Evolutionary conservation across 2,888 invertebrate species (phyloP).

Genomic region (Kuschelorhynchus macadamiae): DNA sequence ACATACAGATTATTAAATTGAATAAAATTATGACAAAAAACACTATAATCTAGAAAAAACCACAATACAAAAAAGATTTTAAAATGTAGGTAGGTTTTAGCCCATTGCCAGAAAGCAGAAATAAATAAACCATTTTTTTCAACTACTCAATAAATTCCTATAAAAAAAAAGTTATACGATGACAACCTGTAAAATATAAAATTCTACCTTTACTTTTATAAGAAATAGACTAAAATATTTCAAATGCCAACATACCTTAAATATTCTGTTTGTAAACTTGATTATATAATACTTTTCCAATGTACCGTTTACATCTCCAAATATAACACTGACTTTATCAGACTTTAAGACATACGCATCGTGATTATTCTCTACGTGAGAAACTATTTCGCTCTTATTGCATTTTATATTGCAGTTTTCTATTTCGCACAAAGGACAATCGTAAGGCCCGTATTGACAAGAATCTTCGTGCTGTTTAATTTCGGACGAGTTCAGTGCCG

Average conservation of each 20-base stretch:
- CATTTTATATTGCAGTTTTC: constrained; percentile 39
- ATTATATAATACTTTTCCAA: constrained; percentile 52
- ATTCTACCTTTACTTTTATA: no score
- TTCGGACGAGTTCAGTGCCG: constrained; percentile 48
- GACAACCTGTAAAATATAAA: no score
- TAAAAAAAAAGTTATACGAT: no score
- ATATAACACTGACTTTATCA: constrained; percentile 52
- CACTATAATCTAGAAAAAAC: no score
- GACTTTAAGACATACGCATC: constrained; percentile 55
- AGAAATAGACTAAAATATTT: no score
- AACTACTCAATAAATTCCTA: no score
- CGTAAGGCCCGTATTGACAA: constrained; percentile 53
- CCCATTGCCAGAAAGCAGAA: no score
- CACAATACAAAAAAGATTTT: no score
- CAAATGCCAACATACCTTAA: constrained; percentile 54
- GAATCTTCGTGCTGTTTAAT: constrained; percentile 53
- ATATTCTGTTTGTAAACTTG: constrained; percentile 54
- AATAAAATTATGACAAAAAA: no score
- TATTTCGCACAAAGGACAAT: constrained; percentile 53
- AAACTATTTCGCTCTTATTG: constrained; percentile 23
- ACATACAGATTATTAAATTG: no score
- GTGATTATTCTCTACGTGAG: constrained; percentile 55
- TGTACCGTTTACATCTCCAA: constrained; percentile 36
- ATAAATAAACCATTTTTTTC: no score
- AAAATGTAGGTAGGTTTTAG: no score